Base-by-base conservation (phyloP, 2,888 invertebrate genomes). In the Drosophila longiperda region DNA sequence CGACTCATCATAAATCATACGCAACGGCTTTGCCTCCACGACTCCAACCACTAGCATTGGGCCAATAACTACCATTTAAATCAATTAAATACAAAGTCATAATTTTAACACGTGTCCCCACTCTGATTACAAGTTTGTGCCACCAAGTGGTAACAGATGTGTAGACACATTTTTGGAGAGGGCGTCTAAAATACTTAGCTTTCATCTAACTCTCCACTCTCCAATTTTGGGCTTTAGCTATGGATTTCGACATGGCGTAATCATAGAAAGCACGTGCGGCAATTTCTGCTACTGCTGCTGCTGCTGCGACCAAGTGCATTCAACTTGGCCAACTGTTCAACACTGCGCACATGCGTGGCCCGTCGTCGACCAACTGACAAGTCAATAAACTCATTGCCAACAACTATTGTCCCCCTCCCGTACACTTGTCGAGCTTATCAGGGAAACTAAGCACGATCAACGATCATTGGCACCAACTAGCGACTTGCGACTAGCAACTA, bases 391-490 rank as follows among this genome's bases (percentile, higher is more conserved):
- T 82, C 85, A 84, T 80, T 80, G 69, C 72, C 58, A 68, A 42
- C 59, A 9, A 32, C 29, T 32, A 40, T 20, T n/a, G 55, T 23
- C 54, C 26, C 48, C 12, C 50, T 6, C 38, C 32, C 42, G 2
- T 11, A n/a, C 55, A 55, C 59, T 20, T 45, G 58, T 49, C 29
- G 54, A 66, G 76, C 87, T 89, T 89, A 87, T 89, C 89, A 87
- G 85, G 68, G 75, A 87, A 81, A 78, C 88, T 78, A 83, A 88
- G 82, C 90, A 87, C 89, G 89, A 90, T 90, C 89, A 83, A 77
- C 82, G 84, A 84, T 81, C 84, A 82, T 84, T 85, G 84, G 76
- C 84, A 81, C 68, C 79, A 75, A 78, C 75, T 58, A 32, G 38
- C 65, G 53, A 53, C 58, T 45, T 2, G 34, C 63, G 20, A 45